phyloP scores from a whole-genome alignment of 1,140 invertebrate species.

The Penaeus vannamei region DNA sequence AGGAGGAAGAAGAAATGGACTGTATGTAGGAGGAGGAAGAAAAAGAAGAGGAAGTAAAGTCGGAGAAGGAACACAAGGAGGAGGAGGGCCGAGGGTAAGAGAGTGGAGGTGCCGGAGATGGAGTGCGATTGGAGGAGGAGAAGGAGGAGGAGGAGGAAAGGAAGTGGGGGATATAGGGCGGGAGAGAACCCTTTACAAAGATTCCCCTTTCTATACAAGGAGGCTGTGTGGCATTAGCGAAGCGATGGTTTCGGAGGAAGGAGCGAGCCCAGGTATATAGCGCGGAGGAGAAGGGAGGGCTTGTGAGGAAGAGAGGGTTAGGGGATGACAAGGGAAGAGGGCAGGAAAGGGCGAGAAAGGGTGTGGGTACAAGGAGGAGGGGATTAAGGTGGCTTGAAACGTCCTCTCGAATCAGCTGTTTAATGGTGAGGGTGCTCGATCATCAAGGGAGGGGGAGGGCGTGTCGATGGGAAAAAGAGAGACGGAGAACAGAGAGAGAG shows the following conservation, averaged over 20 bases:
- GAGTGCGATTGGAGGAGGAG: neutral
- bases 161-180: neutral
- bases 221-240: too few species aligned
- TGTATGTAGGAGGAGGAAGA: neutral
- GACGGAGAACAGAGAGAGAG: too few species aligned
- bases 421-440: too few species aligned
- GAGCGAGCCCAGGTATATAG: neutral
- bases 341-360: conserved; percentile 6
- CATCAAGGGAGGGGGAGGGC: too few species aligned
- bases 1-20: neutral
- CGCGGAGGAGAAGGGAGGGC: neutral
- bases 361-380: conserved; percentile 1
- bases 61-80: neutral
- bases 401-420: neutral
- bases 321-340: neutral
- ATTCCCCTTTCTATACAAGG: too few species aligned
- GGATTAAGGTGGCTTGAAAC: neutral
- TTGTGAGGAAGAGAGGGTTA: neutral
- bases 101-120: neutral
- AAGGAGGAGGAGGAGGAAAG: neutral
- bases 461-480: too few species aligned
- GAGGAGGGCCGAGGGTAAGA: neutral
- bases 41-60: neutral
- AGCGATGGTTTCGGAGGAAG: neutral
- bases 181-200: too few species aligned